Base-by-base conservation (phyloP, 2,797 vertebrate genomes). In the Sebastes oblongus region DNA sequence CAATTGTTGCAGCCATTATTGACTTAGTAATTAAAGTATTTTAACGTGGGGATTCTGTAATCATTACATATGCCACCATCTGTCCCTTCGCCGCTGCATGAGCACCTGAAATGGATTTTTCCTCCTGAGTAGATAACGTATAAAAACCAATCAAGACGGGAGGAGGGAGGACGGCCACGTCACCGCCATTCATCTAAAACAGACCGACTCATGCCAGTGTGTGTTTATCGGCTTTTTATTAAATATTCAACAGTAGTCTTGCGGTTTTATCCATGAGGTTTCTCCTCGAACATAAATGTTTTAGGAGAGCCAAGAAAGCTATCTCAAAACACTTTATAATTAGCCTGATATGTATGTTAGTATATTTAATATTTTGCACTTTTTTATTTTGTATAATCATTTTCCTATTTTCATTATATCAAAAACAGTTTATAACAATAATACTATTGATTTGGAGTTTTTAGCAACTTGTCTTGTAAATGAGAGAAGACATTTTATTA, bases 21-120 rank as follows among this genome's bases (percentile, higher is more conserved):
- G 98, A 99, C 98, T 98, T 97, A 98, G 98, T 97, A 99, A 99
- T 99, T 99, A 99, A 99, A 99, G 97, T 97, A 98, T 99, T 98
- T 98, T 98, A 97, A 97, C 96, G 96, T 97, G 95, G 95, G 97
- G 96, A 98, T 98, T 98, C 97, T 98, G 97, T 98, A 98, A 98
- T 99, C 97, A 98, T 96, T 89, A 94, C 96, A 97, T 97, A 97
- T 95, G 95, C 95, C 95, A 89, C 98, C 98, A 99, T 99, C 98
- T 99, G 98, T 97, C 96, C 94, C 94, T 91, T 94, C 42, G 89
- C 89, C 88, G 91, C 92, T 86, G 77, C 91, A 83, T 80, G 87
- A 93, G 94, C 91, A 92, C 84, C 92, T 88, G 88, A 94, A 90
- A 94, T 85, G 93, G 96, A 95, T 96, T 95, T 88, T 95, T 94